Base-by-base conservation (phyloP, 2,113 vertebrate species). In the Ailuropoda melanoleuca region DNA sequence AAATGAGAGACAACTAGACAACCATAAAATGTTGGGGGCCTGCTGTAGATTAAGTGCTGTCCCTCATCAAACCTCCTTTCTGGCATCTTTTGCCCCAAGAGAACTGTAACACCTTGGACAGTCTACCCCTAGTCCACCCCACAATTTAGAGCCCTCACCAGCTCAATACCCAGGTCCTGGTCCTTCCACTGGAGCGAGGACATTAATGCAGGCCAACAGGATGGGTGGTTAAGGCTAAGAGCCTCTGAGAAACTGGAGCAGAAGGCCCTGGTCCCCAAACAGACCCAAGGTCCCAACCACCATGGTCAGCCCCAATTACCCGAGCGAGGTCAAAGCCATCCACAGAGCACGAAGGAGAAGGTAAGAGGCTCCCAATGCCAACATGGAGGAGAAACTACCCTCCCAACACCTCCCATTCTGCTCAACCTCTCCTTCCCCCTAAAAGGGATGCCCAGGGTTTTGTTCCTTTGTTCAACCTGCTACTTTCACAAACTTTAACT, bases 401-500 rank as follows among this genome's bases (percentile, higher is more conserved):
- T 5, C 64, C 82, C 66, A 6, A 34, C 15, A 37, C 9, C 17
- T 37, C 24, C 56, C 62, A 34, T 56, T 88, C 77, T 56, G 17
- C 68, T 11, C 46, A 58, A 77, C 10, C 11, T 60, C 34, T 58
- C 64, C 39, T 46, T 23, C 6, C 23, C 24, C 43, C 10, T 4
- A 64, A 77, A 77, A 78, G 18, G 39, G 31, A 53, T 83, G 48
- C n/a, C 31, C 8, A 0, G 15, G 31, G 39, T 83, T 88, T 48
- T 14, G 77, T 39, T 64, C 48, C 26, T 74, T 66, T 29, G 82
- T 86, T 86, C 72, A 88, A 86, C 93, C 78, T 62, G 53, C 53
- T 72, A 60, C 70, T 89, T 86, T 56, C 48, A 78, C 81, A 15
- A 88, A 97, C 56, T 86, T 96, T 92, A 87, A 87, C 62, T 93